Conservation (phyloP, 1,140 invertebrate genomes). For the Myzus persicae region DNA sequence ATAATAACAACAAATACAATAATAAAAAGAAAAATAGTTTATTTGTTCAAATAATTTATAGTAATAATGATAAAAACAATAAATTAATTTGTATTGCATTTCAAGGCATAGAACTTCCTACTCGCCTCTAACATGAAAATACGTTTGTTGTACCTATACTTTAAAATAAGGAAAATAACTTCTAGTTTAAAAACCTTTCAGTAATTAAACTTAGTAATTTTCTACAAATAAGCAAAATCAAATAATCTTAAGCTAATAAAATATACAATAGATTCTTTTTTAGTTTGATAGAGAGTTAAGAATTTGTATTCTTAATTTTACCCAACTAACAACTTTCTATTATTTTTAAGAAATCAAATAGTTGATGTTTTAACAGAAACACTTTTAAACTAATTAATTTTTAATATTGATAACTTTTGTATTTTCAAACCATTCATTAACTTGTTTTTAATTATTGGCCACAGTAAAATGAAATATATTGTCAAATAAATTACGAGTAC, state of each 20-base stretch:
- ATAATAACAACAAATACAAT: not conserved
- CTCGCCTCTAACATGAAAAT: not conserved
- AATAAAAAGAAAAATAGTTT: not conserved
- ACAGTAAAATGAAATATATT: not conserved
- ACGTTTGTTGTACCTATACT: not conserved
- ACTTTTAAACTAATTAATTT: not conserved
- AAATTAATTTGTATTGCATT: not conserved
- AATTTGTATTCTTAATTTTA: conserved; percentile 3
- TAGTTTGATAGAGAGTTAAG: not conserved
- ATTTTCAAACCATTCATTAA: not conserved
- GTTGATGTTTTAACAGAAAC: not conserved
- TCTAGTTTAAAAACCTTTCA: not conserved
- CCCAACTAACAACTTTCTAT: not conserved
- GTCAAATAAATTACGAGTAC: not conserved
- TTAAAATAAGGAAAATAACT: not conserved
- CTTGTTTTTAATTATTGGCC: not conserved
- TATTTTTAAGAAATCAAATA: not conserved
- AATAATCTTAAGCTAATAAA: not conserved
- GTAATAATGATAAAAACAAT: not conserved
- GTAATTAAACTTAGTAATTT: not conserved
- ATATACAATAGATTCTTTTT: not conserved
- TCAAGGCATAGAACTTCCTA: not conserved
- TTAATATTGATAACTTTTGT: not conserved
- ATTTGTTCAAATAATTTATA: not conserved
- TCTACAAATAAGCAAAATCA: not conserved